Base-by-base conservation (phyloP, 2,797 vertebrate species). In the Petrocephalus schoutedeni region DNA sequence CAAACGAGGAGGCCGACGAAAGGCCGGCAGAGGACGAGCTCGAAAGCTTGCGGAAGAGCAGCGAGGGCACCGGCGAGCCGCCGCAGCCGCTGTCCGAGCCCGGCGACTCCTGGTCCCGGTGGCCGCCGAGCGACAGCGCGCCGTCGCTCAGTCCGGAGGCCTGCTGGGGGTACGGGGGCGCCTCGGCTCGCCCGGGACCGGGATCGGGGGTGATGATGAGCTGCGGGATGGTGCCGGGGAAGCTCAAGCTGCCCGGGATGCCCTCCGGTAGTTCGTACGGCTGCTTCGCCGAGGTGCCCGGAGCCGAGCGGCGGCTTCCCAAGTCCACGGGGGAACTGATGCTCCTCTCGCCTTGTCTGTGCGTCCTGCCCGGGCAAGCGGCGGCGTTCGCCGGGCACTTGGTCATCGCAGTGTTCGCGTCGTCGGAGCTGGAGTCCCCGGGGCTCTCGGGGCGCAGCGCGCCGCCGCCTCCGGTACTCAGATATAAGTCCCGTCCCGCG, bases 1-100 rank as follows among this genome's bases (percentile, higher is more conserved):
- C 97, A 87, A 98, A 98, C 59, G 97, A 98, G 1, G 97, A 98
- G 57, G 96, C 96, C 0, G 97, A 97, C 9, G 97, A 98, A 87
- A 97, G 94, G 85, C 97, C 95, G 0, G 95, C 92, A n/a, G 95
- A 96, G 5, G 96, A 97, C 0, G 95, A 96, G 91, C 94, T 96
- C 90, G 96, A 97, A 53, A 97, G 94, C 90, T 97, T 97, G 89
- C 96, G 94, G 3, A 90, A 93, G 0, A 93, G 93, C 0, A 95
- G 93, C 84, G 93, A 95, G 16, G 95, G 93, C 1, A 94, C 93
- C 0, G 96, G 96, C 56, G 96, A 97, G 10, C 96, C 96, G 1
- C 96, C 96, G 36, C 97, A 97, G 59, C 96, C 95, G 87, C 95
- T 96, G 91, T 97, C 96, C 86, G 95, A 96, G 90, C 94, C 96